phyloP scores from a whole-genome alignment of 2,888 invertebrate species.

The Lumbricus terrestris region DNA sequence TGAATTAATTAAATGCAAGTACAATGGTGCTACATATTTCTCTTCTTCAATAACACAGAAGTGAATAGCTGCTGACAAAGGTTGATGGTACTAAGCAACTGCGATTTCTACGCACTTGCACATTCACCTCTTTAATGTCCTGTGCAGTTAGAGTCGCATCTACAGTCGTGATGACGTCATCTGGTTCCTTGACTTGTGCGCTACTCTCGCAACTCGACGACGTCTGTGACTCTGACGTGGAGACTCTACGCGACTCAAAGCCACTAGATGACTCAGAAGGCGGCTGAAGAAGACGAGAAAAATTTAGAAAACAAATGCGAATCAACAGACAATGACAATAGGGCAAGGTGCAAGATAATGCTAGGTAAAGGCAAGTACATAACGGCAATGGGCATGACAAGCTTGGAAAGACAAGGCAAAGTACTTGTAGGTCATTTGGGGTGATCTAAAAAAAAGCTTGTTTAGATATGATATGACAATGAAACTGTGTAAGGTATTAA shows the following conservation, averaged over 20 bases:
- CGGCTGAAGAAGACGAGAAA: neutral
- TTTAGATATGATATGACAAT: too few relatives aligned
- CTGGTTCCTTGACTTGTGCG: neutral
- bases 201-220: neutral
- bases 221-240: neutral
- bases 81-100: too few relatives aligned
- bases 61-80: too few relatives aligned
- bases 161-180: neutral
- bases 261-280: constrained; percentile 5
- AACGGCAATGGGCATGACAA: neutral
- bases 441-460: too few relatives aligned
- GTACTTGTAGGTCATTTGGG: neutral
- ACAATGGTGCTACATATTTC: neutral
- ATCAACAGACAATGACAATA: neutral
- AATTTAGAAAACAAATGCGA: neutral
- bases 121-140: neutral
- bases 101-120: too few relatives aligned
- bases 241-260: constrained; percentile 3
- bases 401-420: neutral
- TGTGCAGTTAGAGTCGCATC: neutral
- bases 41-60: too few relatives aligned
- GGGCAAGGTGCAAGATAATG: neutral
- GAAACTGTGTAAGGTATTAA: too few relatives aligned
- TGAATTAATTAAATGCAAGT: neutral
- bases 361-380: neutral